Evolutionary conservation across 2,888 invertebrate species (phyloP), one percentile per base, ranked within the genome.

Genomic region (Listrodromus nycthemerus): DNA sequence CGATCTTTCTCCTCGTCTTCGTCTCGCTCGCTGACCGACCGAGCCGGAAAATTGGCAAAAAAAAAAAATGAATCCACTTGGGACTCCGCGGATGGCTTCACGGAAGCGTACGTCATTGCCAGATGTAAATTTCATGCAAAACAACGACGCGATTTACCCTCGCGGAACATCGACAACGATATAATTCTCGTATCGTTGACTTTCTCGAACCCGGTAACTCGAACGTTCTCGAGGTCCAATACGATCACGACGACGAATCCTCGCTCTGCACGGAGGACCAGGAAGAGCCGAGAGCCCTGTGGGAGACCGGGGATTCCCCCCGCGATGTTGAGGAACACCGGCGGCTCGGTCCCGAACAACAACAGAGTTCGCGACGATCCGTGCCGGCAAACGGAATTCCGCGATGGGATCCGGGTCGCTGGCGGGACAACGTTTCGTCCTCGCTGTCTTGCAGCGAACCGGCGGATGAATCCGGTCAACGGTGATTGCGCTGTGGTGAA

Each of bases 351-450:
- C 63, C 37, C 37, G 45, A 41, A 85, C 83, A 87, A 85, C 83
- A 87, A 84, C 87, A 75, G 80, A 88, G 83, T 89, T 84, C 90
- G 88, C 89, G 89, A 89, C 87, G 87, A 82, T 85, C 71, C 48
- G 80, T 69, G 55, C 63, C 71, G 80, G 80, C 73, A 73, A 80
- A 77, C 67, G 83, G 83, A 83, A 83, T 80, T 80, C 88, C 86
- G 73, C 86, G 87, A 89, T 89, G 83, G 89, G 89, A 91, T 91
- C 91, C 91, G 90, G 90, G 91, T 91, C 90, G 89, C 87, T 85
- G 13, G 66, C 85, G 71, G 58, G 79, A 85, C 80, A 71, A 71
- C 79, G 63, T 65, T 61, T 79, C 48, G 67, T 71, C 63, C 33
- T 52, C 80, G 41, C 66, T n/a, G 45, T n/a, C 61, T 37, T 52